A percentile compares a stretch with the other conserved stretches of the same genome.
Conservation (phyloP, 1,140 invertebrate species). For the Eufriesea mexicana region DNA sequence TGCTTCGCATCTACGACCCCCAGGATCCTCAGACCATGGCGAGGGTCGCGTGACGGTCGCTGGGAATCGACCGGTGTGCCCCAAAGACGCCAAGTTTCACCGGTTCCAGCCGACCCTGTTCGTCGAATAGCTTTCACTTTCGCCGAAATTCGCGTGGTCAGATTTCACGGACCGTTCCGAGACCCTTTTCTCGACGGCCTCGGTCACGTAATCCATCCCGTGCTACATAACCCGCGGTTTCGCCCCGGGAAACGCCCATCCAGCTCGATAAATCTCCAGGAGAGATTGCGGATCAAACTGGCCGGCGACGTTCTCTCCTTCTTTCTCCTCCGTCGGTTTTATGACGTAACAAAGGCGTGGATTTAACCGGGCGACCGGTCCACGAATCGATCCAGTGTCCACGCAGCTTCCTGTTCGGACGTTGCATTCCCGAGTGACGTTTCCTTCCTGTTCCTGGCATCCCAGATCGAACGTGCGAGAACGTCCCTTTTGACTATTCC, state of each 20-base stretch:
- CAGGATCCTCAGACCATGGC: no score
- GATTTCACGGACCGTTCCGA: not conserved
- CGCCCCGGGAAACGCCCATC: not conserved
- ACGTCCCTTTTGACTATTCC: no score
- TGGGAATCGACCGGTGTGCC: not conserved
- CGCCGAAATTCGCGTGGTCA: slow-evolving; percentile 48
- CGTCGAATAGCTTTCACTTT: slow-evolving; percentile 53
- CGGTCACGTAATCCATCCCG: slow-evolving; percentile 25
- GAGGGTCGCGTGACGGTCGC: not conserved
- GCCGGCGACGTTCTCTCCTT: no score
- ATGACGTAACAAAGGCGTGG: no score
- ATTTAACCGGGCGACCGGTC: no score
- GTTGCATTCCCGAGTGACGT: no score
- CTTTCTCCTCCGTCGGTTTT: not conserved
- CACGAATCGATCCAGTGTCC: no score
- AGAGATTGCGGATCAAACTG: not conserved
- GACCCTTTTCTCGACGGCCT: not conserved
- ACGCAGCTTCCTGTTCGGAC: no score
- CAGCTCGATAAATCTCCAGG: not conserved
- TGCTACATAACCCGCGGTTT: no score
- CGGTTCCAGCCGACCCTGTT: not conserved
- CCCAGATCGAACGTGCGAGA: no score
- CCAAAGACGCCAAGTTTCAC: no score
- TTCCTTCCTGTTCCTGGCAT: no score
- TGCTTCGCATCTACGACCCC: not conserved